Conservation (phyloP, 2,888 invertebrate species). For the Caenorhabditis macrosperma region DNA sequence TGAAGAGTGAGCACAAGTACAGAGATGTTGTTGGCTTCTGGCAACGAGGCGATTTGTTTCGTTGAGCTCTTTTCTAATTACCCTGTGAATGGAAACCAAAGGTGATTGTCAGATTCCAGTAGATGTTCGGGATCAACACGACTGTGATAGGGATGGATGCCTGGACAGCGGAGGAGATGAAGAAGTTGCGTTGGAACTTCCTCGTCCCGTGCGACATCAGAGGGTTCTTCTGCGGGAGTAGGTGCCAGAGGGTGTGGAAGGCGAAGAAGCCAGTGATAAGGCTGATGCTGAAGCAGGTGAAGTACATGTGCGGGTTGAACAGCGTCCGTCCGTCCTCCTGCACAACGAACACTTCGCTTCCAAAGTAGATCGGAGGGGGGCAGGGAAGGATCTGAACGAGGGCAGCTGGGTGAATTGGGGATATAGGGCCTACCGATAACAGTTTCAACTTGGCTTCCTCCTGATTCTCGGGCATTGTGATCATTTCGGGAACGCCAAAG, state of each 20-base stretch:
- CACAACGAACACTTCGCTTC: not conserved
- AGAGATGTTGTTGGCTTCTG: constrained; percentile 39
- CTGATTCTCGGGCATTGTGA: constrained; percentile 38
- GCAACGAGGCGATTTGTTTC: not conserved
- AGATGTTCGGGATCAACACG: constrained; percentile 36
- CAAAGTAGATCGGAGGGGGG: constrained; percentile 24
- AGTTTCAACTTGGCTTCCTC: constrained; percentile 10
- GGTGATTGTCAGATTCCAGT: constrained; percentile 50
- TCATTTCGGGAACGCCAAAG: constrained; percentile 34
- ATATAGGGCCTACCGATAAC: not conserved
- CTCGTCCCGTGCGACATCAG: constrained; percentile 35
- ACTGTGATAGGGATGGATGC: constrained; percentile 24
- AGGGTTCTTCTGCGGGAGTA: constrained; percentile 26
- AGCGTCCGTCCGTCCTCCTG: constrained; percentile 29
- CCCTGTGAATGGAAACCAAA: constrained; percentile 38
- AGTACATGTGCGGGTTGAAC: constrained; percentile 51
- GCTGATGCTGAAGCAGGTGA: constrained; percentile 9
- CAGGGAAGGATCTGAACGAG: constrained; percentile 18
- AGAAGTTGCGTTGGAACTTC: constrained; percentile 35
- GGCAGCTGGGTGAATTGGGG: not conserved
- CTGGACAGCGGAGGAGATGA: constrained; percentile 23
- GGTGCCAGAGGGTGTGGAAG: constrained; percentile 25
- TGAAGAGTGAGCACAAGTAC: constrained; percentile 48
- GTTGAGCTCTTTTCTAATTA: no score
- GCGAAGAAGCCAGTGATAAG: constrained; percentile 1